Percentiles rank a stretch among this genome's conserved stretches.
Evolutionary conservation across 1,140 invertebrate genomes (phyloP).

Genomic region (Bombus fervidus): DNA sequence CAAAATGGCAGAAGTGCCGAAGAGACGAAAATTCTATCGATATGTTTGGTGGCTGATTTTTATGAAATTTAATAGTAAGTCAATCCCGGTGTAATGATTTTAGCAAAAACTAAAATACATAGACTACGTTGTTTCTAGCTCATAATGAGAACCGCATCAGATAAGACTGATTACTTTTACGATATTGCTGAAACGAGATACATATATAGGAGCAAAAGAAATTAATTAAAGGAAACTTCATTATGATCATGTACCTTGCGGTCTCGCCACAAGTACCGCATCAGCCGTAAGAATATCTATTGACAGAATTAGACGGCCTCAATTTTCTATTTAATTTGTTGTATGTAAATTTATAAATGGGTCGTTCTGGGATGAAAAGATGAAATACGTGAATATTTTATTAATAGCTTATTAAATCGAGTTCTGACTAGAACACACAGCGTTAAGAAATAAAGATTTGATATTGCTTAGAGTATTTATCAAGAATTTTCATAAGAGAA

Average conservation of each 20-base stretch:
- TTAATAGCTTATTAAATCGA: neutral
- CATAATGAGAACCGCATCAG: conserved; percentile 30
- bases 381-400: neutral
- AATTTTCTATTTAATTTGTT: neutral
- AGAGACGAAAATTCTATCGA: neutral
- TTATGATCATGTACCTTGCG: conserved; percentile 29
- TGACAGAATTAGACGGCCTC: conserved; percentile 65
- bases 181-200: conserved; percentile 32
- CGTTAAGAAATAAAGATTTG: neutral
- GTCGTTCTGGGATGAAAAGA: no score
- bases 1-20: no score
- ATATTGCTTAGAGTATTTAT: no score
- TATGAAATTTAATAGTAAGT: conserved; percentile 1
- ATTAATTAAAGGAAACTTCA: conserved; percentile 60
- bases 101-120: conserved; percentile 4
- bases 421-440: neutral
- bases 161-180: conserved; percentile 16
- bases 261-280: conserved; percentile 66
- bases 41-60: neutral
- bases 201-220: conserved; percentile 28
- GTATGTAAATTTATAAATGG: neutral
- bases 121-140: neutral
- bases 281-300: conserved; percentile 60
- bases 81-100: conserved; percentile 17
- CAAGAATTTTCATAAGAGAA: no score